Conservation (phyloP, 1,140 invertebrate species). For the Lucilia cuprina region DNA sequence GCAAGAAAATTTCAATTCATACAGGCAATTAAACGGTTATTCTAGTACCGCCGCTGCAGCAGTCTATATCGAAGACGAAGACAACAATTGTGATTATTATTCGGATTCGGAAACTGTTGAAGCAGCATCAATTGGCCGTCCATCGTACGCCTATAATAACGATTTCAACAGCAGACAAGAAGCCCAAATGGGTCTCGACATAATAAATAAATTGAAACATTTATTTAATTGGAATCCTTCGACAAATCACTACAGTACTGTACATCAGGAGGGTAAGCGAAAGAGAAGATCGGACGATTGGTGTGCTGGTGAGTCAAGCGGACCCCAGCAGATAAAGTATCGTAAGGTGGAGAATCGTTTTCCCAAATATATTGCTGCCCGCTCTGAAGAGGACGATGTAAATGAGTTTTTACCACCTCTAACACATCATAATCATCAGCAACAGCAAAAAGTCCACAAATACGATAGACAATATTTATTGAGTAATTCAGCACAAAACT, state of each 20-base stretch:
- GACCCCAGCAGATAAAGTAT: conserved; percentile 48
- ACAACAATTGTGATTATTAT: conserved; percentile 12
- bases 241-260: conserved; percentile 28
- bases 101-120: not conserved
- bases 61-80: not conserved
- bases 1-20: not conserved
- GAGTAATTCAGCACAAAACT: conserved; percentile 20
- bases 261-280: conserved; percentile 1
- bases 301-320: not conserved
- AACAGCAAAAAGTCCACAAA: not conserved
- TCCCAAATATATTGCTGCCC: conserved; percentile 48
- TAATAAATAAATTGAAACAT: conserved; percentile 35
- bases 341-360: conserved; percentile 54
- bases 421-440: not conserved
- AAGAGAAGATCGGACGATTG: conserved; percentile 13
- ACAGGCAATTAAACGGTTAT: conserved; percentile 13
- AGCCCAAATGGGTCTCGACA: conserved; percentile 41
- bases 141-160: not conserved
- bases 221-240: conserved; percentile 36
- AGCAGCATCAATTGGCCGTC: not conserved
- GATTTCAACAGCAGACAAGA: not conserved
- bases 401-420: conserved; percentile 7
- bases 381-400: conserved; percentile 37
- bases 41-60: not conserved
- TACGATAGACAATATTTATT: conserved; percentile 34